Evolutionary conservation across 1,140 invertebrate species (phyloP).

Genomic region (Lithobius niger): DNA sequence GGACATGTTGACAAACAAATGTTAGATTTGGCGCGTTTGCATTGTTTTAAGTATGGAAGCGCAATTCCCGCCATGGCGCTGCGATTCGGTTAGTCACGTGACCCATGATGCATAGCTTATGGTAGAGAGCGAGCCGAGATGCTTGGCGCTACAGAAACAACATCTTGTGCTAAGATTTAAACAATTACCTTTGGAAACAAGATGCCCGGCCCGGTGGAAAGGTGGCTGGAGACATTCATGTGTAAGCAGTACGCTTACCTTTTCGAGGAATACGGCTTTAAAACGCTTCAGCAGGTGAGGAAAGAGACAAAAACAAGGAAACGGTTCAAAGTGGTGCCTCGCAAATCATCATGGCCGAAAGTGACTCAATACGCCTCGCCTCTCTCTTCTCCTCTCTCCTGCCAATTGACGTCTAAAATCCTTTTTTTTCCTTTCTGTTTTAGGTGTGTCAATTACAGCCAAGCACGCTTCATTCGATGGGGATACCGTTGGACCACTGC

Average conservation of each 20-base stretch:
- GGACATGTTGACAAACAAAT: no score
- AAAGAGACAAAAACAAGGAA: no score
- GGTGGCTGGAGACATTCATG: constrained; percentile 31
- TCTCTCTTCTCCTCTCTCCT: no score
- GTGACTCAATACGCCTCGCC: no score
- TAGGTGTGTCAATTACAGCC: constrained; percentile 30
- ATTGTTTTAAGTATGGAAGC: no score
- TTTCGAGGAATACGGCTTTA: constrained; percentile 28
- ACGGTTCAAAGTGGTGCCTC: no score
- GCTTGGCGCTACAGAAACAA: no score
- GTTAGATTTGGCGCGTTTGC: no score
- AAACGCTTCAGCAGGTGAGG: constrained; percentile 29
- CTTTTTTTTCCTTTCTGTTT: constrained; percentile 13
- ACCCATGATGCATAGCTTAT: constrained; percentile 4
- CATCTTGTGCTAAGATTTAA: no score
- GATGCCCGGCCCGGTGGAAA: constrained; percentile 28
- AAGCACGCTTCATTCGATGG: constrained; percentile 26
- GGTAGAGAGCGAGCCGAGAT: not conserved
- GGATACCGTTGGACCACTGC: constrained; percentile 27
- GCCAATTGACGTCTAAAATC: no score
- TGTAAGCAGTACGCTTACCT: constrained; percentile 28
- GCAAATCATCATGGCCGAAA: no score
- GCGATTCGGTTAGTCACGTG: not conserved
- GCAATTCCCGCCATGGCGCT: not conserved
- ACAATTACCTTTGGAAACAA: no score